These are phyloP conservation scores for Thereva unica DNA, from an alignment of 2,888 invertebrate species.

Conservation along the genomic window DNA sequence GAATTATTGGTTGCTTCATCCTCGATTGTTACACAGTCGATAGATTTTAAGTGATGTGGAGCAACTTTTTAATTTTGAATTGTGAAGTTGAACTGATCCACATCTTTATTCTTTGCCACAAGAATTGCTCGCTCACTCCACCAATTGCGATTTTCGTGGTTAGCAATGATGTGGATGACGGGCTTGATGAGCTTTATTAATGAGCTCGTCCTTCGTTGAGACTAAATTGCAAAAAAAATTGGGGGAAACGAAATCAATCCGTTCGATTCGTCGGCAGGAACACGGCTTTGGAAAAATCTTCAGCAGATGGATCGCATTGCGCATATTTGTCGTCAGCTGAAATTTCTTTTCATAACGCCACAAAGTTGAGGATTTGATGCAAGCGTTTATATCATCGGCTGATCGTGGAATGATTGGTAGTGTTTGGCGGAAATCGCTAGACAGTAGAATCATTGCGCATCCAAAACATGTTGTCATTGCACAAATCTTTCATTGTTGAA, in stretches of 20 bases:
- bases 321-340: slow-evolving; percentile 36
- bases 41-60: too few relatives aligned
- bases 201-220: too few relatives aligned
- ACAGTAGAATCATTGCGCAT: slow-evolving; percentile 33
- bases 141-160: slow-evolving; percentile 28
- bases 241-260: too few relatives aligned
- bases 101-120: too few relatives aligned
- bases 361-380: slow-evolving; percentile 6
- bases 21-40: too few relatives aligned
- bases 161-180: slow-evolving; percentile 10
- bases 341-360: slow-evolving; percentile 37
- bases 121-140: slow-evolving; percentile 26
- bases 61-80: too few relatives aligned
- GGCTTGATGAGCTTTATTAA: slow-evolving; percentile 10
- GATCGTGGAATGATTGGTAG: slow-evolving; percentile 36
- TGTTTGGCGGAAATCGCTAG: slow-evolving; percentile 38
- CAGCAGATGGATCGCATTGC: slow-evolving; percentile 33
- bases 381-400: slow-evolving; percentile 30
- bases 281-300: slow-evolving; percentile 36
- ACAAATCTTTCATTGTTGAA: slow-evolving; percentile 46
- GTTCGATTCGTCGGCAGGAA: too few relatives aligned
- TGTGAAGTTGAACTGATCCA: too few relatives aligned
- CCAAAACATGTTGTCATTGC: slow-evolving; percentile 30
- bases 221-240: too few relatives aligned
- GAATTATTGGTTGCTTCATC: too few relatives aligned